Evolutionary conservation across 37 sponge, comb jelly and placozoan genomes (phyloP), one percentile per base, ranked within the genome.

Genomic region (Tethya wilhelma): DNA sequence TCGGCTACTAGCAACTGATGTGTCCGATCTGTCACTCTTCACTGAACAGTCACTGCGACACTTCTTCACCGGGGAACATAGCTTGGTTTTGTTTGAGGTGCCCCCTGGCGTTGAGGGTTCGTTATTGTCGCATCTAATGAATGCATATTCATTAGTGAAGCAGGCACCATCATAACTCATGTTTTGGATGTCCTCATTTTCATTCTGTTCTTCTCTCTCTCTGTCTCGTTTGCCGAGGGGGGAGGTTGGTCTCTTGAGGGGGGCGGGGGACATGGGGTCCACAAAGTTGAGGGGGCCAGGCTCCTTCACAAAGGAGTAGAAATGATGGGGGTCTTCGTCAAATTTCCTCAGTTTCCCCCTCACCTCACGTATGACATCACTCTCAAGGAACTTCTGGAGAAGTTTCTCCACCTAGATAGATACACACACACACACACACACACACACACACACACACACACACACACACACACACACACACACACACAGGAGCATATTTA

Each of bases 291-390:
- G 58, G 23, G 81, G 79, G 0, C 74, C 69, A 0, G 90, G 77
- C 49, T 64, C 64, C 0, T 86, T 86, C 45, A 91, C 91, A 64
- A 91, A 91, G 19, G 40, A 56, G 43, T 91, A 91, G n/a, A 83
- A 56, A 40, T 62, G 36, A 5, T 38, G 19, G 42, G 69, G 67
- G 34, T 78, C 90, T 28, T 90, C 86, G 2, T 60, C 38, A 34
- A 63, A 66, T 1, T 44, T 58, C 0, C 29, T 56, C 6, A 64
- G 72, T 57, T 73, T 86, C 37, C 64, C 74, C 9, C 77, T 43
- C 25, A 76, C 87, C 11, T 86, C 87, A 30, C 37, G 56, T n/a
- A 91, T 91, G 6, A 91, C 91, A 39, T 77, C 78, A 64, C 63
- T 71, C 6, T 73, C 58, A 0, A 85, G 39, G 53, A 85, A 91